A percentile compares a stretch with the other conserved stretches of the same genome.
phyloP scores from a whole-genome alignment of 2,888 invertebrate species.

The Salpingus planirostris region DNA sequence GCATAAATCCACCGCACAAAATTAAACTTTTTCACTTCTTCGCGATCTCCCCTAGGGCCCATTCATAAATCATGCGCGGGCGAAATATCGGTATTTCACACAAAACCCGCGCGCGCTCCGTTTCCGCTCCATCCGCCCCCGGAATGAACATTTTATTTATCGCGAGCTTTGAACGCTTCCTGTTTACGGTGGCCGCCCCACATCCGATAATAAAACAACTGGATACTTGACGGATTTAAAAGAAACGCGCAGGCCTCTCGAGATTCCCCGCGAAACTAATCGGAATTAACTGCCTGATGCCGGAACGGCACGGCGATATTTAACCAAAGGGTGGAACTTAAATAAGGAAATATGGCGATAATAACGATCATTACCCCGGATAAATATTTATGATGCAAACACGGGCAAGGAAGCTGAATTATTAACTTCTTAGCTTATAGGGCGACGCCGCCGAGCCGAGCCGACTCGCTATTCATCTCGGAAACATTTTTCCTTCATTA shows the following conservation, averaged over 20 bases:
- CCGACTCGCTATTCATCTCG: no score
- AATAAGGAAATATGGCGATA: constrained; percentile 21
- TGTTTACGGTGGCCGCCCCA: constrained; percentile 16
- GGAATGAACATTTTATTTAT: constrained; percentile 19
- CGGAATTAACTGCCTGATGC: constrained; percentile 20
- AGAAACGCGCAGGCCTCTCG: constrained; percentile 5
- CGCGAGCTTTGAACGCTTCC: constrained; percentile 17
- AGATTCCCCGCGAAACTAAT: constrained; percentile 18
- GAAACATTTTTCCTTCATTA: no score
- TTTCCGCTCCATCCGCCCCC: constrained; percentile 13
- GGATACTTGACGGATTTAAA: constrained; percentile 12
- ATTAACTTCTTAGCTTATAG: constrained; percentile 15
- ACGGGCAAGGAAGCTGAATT: constrained; percentile 16
- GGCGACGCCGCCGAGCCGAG: no score
- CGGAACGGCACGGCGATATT: constrained; percentile 16
- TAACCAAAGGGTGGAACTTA: constrained; percentile 20
- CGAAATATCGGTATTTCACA: constrained; percentile 21
- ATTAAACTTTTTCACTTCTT: constrained; percentile 34
- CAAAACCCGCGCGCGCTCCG: constrained; percentile 16
- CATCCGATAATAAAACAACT: constrained; percentile 17
- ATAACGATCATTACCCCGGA: constrained; percentile 17
- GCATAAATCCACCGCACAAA: constrained; percentile 29
- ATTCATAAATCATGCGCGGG: constrained; percentile 28
- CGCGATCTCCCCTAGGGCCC: constrained; percentile 21
- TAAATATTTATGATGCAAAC: constrained; percentile 19